Base-by-base conservation (phyloP, 1,140 invertebrate genomes). In the Drosophila eugracilis region DNA sequence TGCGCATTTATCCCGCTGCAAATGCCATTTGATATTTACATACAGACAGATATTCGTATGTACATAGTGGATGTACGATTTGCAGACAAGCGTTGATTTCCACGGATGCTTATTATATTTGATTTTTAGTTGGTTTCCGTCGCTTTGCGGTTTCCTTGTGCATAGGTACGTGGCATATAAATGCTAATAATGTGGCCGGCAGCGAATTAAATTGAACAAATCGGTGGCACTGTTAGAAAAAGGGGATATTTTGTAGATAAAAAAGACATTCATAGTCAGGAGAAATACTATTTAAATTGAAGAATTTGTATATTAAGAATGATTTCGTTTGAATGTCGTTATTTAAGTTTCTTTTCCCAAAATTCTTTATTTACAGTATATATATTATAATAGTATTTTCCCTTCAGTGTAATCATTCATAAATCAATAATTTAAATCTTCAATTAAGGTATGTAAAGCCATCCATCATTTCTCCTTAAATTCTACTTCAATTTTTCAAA, bases 51-150 rank as follows among this genome's bases (percentile, higher is more conserved):
- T 49, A 15, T 4, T 4, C 12, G 30, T 28, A 28, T 28, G 26
- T 7, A 28, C 17, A 24, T 26, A 28, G 21, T 24, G 17, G 36
- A 24, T 34, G 48, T 30, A 10, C 19, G 19, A n/a, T 32, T 32
- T 15, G 22, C 24, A 19, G 53, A 50, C n/a, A 32, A 15, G 39
- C 54, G 48, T 44, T 74, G 71, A 73, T 63, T 63, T 41, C 15
- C 34, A 37, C 42, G 44, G 21, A 52, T 69, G 67, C 47, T 60
- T 74, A 73, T 75, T 66, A 53, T 66, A 66, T 75, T 75, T 52
- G 72, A 32, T 32, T 32, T 32, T 36, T 36, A 62, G 71, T 36
- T 19, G 44, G 55, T 37, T 53, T 65, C 70, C 71, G 53, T 17
- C 19, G 24, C 26, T 48, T 69, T 67, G 72, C n/a, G 73, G 73